phyloP scores from a whole-genome alignment of 2,888 invertebrate species.

The Sphinx pinastri region DNA sequence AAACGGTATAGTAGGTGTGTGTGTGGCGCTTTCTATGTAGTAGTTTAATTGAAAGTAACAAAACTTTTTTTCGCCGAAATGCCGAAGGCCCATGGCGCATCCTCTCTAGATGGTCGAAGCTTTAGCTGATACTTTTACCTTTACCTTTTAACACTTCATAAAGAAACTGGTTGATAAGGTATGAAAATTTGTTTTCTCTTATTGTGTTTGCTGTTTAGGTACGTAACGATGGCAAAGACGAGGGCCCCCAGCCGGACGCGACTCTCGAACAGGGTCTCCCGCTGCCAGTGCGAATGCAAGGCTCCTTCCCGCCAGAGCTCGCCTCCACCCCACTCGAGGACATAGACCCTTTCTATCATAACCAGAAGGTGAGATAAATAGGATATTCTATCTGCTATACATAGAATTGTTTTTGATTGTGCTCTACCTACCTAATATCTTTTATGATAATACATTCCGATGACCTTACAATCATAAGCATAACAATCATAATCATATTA shows the following conservation, averaged over 20 bases:
- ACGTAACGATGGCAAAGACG: constrained; percentile 93
- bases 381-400: not conserved
- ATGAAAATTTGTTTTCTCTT: not conserved
- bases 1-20: too few relatives aligned
- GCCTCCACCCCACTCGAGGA: constrained; percentile 99
- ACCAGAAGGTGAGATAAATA: constrained; percentile 91
- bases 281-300: constrained; percentile 96
- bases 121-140: too few relatives aligned
- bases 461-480: not conserved
- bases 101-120: too few relatives aligned
- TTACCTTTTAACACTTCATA: too few relatives aligned
- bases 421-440: not conserved
- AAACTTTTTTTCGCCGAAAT: too few relatives aligned
- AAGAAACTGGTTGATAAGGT: too few relatives aligned
- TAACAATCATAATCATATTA: not conserved
- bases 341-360: constrained; percentile 98
- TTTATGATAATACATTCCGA: too few relatives aligned
- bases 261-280: constrained; percentile 98
- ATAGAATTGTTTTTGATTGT: not conserved
- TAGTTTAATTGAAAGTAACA: too few relatives aligned
- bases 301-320: constrained; percentile 96
- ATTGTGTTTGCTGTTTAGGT: constrained; percentile 83
- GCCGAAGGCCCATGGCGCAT: too few relatives aligned
- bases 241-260: constrained; percentile 98
- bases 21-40: too few relatives aligned